Percentiles rank a stretch among this genome's conserved stretches.
Conservation (phyloP, 2,113 vertebrate genomes). For the Numenius arquata region DNA sequence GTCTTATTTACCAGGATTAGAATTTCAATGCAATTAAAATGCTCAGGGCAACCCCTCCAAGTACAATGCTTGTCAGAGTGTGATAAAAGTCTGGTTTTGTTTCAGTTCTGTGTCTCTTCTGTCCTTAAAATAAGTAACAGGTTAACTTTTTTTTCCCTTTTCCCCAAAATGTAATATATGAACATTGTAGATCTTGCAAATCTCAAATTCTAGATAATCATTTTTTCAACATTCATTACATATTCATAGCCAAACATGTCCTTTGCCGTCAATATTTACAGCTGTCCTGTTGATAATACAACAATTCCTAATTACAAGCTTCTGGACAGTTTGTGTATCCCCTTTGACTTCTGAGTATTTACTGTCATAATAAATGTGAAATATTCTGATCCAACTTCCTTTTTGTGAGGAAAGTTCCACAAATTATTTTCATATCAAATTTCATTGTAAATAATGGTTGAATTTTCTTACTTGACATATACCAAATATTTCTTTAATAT, state of each 20-base stretch:
- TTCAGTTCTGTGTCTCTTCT: neutral
- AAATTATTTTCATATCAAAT: neutral
- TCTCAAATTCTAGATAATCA: neutral
- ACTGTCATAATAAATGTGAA: neutral
- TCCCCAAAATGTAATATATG: neutral
- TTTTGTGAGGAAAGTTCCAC: neutral
- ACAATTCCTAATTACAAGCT: neutral
- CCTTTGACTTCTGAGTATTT: neutral
- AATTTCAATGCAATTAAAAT: neutral
- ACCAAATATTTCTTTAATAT: neutral
- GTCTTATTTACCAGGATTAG: neutral
- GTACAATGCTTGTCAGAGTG: neutral
- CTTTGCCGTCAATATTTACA: neutral
- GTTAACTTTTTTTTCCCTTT: neutral
- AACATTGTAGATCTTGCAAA: neutral
- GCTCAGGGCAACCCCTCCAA: neutral
- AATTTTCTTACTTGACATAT: neutral
- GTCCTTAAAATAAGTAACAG: neutral
- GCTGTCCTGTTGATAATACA: neutral
- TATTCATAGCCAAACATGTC: neutral
- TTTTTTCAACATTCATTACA: neutral
- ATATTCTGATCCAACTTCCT: neutral
- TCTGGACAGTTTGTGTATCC: neutral
- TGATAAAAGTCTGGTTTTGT: neutral
- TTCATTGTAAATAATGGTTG: neutral